A percentile compares a stretch with the other conserved stretches of the same genome.
phyloP scores from a whole-genome alignment of 2,113 vertebrate species.

The Oceanodroma tethys region DNA sequence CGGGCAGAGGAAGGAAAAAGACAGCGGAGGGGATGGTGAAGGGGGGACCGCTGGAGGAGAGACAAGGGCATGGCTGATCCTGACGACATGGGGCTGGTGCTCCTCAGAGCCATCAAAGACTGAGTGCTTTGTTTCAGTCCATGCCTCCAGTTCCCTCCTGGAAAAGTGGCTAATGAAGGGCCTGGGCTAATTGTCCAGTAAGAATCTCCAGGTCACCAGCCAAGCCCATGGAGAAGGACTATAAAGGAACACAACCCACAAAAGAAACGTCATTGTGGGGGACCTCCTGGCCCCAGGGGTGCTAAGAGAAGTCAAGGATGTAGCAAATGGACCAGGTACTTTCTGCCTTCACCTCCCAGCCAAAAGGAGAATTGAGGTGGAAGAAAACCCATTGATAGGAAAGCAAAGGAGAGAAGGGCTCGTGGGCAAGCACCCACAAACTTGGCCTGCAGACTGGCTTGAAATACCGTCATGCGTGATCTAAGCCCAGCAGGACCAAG shows the following conservation, averaged over 20 bases:
- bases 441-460: background rate
- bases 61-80: background rate
- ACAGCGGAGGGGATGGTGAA: background rate
- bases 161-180: background rate
- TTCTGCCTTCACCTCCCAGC: background rate
- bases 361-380: background rate
- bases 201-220: background rate
- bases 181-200: background rate
- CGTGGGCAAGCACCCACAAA: background rate
- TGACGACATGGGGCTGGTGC: background rate
- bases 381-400: background rate
- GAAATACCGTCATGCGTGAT: background rate
- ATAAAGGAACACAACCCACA: background rate
- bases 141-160: rapidly evolving
- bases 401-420: background rate
- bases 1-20: background rate
- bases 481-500: background rate
- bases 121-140: background rate
- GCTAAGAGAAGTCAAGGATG: background rate
- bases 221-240: background rate
- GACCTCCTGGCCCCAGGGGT: background rate
- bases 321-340: rapidly evolving
- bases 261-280: background rate
- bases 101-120: background rate
- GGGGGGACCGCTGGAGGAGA: background rate